A percentile compares a stretch with the other conserved stretches of the same genome.
Evolutionary conservation across 2,113 vertebrate genomes (phyloP).

Genomic region (Camelus dromedarius): DNA sequence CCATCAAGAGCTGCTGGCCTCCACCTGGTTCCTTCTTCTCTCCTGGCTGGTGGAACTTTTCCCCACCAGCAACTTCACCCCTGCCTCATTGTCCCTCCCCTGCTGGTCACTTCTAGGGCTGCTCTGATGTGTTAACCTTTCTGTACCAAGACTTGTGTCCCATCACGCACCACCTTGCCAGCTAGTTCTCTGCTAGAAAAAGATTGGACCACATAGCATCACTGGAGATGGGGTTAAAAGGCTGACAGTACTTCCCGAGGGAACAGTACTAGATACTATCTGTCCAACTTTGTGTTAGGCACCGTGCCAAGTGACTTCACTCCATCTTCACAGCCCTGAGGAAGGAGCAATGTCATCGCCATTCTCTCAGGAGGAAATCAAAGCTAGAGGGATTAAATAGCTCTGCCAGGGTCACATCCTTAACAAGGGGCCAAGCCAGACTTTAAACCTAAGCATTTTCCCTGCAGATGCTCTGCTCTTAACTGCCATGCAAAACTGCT

Average conservation of each 20-base stretch:
- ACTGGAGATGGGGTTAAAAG: not conserved
- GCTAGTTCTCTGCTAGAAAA: not conserved
- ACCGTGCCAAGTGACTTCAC: not conserved
- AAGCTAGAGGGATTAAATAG: not conserved
- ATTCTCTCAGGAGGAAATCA: not conserved
- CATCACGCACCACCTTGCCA: not conserved
- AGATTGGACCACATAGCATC: not conserved
- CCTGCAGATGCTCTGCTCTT: not conserved
- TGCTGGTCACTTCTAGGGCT: not conserved
- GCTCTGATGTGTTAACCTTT: not conserved
- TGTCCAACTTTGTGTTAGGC: not conserved
- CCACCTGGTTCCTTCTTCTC: not conserved
- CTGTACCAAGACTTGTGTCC: not conserved
- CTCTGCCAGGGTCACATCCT: not conserved
- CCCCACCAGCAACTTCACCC: rapidly evolving
- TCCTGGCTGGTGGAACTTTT: not conserved
- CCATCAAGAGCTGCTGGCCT: not conserved
- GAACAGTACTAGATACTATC: not conserved
- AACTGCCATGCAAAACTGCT: not conserved
- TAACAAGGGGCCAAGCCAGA: not conserved
- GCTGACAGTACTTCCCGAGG: not conserved
- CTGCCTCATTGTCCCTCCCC: too few relatives aligned
- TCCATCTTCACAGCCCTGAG: not conserved
- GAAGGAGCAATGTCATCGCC: not conserved
- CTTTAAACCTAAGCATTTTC: not conserved